phyloP scores from a whole-genome alignment of 2,113 vertebrate genomes.

The Eubucco bourcierii region DNA sequence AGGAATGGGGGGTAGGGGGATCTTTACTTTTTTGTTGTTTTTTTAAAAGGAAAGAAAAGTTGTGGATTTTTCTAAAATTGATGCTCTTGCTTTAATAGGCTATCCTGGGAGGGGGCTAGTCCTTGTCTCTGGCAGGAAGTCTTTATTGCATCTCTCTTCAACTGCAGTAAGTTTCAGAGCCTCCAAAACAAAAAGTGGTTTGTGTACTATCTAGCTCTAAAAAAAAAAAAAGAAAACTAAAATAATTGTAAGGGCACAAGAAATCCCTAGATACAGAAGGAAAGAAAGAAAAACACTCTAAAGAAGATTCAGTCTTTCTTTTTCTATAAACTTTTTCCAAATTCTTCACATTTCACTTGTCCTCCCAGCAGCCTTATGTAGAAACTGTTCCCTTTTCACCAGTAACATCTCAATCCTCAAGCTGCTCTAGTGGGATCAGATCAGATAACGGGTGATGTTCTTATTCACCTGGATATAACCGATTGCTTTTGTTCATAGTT shows the following conservation, averaged over 20 bases:
- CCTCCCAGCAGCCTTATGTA: not conserved
- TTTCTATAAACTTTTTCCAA: not conserved
- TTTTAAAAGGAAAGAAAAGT: not conserved
- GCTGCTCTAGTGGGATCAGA: not conserved
- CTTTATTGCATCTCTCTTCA: not conserved
- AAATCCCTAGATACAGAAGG: not conserved
- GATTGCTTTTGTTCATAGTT: not conserved
- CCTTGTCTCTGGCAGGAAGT: not conserved
- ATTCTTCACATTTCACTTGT: not conserved
- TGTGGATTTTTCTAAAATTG: not conserved
- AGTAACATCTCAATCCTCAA: not conserved
- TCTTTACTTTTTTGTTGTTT: not conserved
- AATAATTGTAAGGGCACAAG: not conserved
- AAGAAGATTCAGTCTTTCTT: not conserved
- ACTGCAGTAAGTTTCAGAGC: not conserved
- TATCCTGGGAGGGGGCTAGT: not conserved
- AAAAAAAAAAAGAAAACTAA: not conserved
- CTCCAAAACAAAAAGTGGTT: not conserved
- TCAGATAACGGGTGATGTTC: not conserved
- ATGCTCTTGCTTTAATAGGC: not conserved
- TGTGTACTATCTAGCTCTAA: not conserved
- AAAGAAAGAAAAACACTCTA: not conserved
- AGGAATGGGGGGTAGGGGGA: not conserved
- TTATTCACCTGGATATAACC: not conserved
- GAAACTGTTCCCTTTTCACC: not conserved